phyloP scores from a whole-genome alignment of 2,113 vertebrate genomes.

The Leptocoma aspasia region DNA sequence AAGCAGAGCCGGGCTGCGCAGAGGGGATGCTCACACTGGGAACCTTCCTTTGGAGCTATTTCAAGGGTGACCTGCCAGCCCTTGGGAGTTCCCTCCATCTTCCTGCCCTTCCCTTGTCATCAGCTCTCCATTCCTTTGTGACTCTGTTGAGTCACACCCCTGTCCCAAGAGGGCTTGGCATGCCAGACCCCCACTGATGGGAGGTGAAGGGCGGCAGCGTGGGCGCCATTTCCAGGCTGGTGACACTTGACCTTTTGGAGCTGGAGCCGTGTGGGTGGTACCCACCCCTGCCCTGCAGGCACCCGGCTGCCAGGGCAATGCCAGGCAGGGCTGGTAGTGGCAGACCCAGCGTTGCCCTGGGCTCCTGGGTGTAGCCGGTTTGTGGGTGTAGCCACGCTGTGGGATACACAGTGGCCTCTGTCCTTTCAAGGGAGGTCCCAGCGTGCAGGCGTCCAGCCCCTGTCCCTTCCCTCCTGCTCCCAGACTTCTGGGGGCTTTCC shows the following conservation, averaged over 20 bases:
- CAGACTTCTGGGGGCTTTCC: neutral
- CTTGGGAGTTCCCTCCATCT: neutral
- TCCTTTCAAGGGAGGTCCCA: neutral
- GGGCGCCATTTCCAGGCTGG: neutral
- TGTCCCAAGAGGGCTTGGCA: neutral
- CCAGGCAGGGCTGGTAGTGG: neutral
- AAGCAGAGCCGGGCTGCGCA: neutral
- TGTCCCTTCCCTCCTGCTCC: neutral
- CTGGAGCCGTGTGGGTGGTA: neutral
- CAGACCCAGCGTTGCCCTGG: neutral
- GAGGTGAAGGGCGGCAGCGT: neutral
- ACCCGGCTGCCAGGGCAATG: neutral
- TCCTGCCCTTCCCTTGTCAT: neutral
- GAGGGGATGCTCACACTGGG: neutral
- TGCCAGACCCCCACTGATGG: accelerated
- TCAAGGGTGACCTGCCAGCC: neutral
- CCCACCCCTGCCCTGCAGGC: neutral
- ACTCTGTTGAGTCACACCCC: neutral
- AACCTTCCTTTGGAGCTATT: neutral
- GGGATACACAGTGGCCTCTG: neutral
- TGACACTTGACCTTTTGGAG: neutral
- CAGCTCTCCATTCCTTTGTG: neutral
- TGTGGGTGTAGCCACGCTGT: neutral
- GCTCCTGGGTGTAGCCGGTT: neutral
- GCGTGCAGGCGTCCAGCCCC: accelerated